Percentiles rank a stretch among this genome's conserved stretches.
These are phyloP conservation scores for Lochmaea capreae DNA, from an alignment of 2,888 invertebrate genomes.

Conservation along the genomic window DNA sequence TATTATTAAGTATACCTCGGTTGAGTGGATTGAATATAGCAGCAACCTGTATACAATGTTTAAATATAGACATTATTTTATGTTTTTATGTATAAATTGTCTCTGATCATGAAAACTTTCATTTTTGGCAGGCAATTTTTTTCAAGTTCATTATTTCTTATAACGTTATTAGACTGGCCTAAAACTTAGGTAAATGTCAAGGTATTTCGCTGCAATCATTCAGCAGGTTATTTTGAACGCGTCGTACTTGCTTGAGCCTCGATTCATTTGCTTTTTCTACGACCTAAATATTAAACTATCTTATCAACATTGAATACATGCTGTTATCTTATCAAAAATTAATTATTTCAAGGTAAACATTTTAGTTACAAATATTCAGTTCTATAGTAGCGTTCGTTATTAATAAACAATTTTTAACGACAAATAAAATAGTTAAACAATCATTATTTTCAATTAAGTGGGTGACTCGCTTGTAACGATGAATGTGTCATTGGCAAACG, in stretches of 20 bases:
- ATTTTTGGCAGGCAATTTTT: no score
- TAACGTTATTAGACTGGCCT: background rate
- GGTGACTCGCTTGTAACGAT: background rate
- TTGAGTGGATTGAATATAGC: no score
- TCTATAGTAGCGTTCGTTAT: background rate
- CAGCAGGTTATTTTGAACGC: background rate
- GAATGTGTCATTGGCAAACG: background rate
- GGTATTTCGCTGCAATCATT: background rate
- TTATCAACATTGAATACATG: background rate
- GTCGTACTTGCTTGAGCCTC: background rate
- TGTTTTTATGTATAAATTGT: no score
- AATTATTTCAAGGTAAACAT: constrained; percentile 13
- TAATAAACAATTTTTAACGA: background rate
- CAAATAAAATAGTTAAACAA: background rate
- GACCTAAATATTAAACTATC: constrained; percentile 1
- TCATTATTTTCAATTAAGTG: background rate
- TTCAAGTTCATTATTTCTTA: no score
- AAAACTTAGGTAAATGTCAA: background rate
- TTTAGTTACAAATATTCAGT: background rate
- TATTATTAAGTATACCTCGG: no score
- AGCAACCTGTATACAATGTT: no score
- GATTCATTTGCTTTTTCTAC: background rate
- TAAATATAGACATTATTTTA: no score
- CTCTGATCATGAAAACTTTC: no score
- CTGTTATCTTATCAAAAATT: constrained; percentile 8